Percentiles rank a stretch among this genome's conserved stretches.
Conservation (phyloP, 2,113 vertebrate genomes). For the Callorhinus ursinus region DNA sequence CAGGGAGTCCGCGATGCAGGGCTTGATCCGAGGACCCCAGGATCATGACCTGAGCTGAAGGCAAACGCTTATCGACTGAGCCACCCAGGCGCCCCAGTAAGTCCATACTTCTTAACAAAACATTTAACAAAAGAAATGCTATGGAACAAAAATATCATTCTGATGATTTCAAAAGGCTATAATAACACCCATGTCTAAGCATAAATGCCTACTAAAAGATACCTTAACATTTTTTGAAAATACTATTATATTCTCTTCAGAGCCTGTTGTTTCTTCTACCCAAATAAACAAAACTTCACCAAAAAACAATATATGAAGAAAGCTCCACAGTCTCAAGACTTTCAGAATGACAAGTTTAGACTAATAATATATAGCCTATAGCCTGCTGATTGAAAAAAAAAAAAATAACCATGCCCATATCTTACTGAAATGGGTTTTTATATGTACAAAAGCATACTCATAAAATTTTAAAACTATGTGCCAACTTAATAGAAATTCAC, state of each 20-base stretch:
- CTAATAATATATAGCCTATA: neutral
- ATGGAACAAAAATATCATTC: conserved; percentile 44
- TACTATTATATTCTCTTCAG: neutral
- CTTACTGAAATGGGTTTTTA: conserved; percentile 7
- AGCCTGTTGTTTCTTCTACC: neutral
- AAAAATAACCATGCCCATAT: conserved; percentile 20
- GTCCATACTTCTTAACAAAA: neutral
- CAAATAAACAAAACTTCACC: conserved; percentile 14
- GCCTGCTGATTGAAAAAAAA: conserved; percentile 19
- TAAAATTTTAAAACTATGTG: conserved; percentile 50
- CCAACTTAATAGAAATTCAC: conserved; percentile 52
- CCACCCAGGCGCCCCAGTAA: too few species aligned
- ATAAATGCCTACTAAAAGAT: neutral
- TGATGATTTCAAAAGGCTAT: conserved; percentile 42
- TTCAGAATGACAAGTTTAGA: neutral
- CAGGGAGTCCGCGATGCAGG: too few species aligned
- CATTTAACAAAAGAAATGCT: neutral
- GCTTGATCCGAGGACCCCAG: too few species aligned
- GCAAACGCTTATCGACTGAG: too few species aligned
- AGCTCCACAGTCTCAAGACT: neutral
- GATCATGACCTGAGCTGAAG: too few species aligned
- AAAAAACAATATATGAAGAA: neutral
- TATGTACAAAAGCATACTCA: conserved; percentile 33
- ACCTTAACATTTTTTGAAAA: neutral
- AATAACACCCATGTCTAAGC: neutral